Percentiles rank a stretch among this genome's conserved stretches.
phyloP scores from a whole-genome alignment of 2,113 vertebrate species.

The Heterotilapia buettikoferi region DNA sequence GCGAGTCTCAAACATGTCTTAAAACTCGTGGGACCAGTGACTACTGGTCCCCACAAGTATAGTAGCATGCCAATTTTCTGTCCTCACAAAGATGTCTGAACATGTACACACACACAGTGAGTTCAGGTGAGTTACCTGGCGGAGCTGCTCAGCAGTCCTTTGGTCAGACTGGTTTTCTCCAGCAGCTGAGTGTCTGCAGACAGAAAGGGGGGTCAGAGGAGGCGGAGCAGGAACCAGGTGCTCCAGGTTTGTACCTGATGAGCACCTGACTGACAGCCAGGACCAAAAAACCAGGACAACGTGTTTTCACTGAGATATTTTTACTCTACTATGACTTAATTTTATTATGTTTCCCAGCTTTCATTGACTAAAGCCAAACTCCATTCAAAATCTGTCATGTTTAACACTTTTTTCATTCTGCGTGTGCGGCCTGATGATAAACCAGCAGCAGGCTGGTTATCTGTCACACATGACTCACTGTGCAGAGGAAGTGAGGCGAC shows the following conservation, averaged over 20 bases:
- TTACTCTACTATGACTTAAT: neutral
- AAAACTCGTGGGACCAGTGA: neutral
- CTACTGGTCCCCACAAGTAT: neutral
- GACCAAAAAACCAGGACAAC: neutral
- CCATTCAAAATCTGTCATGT: neutral
- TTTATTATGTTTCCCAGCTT: neutral
- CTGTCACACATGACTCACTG: neutral
- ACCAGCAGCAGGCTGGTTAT: neutral
- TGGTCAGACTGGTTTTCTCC: constrained; percentile 58
- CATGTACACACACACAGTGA: neutral
- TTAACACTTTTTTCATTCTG: neutral
- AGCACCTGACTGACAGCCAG: neutral
- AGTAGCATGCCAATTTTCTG: neutral
- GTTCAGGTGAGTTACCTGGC: constrained; percentile 7
- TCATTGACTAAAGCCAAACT: neutral
- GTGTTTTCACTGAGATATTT: neutral
- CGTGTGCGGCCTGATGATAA: neutral
- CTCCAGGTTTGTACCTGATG: neutral
- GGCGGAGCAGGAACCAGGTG: neutral
- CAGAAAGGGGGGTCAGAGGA: neutral
- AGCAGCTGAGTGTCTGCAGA: constrained; percentile 64
- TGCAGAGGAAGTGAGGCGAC: constrained; percentile 6
- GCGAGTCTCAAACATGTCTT: neutral
- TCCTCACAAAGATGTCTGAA: neutral
- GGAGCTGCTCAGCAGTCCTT: constrained; percentile 40